These are phyloP conservation scores for Urosaurus nigricauda DNA, from an alignment of 2,797 vertebrate genomes.

Conservation along the genomic window DNA sequence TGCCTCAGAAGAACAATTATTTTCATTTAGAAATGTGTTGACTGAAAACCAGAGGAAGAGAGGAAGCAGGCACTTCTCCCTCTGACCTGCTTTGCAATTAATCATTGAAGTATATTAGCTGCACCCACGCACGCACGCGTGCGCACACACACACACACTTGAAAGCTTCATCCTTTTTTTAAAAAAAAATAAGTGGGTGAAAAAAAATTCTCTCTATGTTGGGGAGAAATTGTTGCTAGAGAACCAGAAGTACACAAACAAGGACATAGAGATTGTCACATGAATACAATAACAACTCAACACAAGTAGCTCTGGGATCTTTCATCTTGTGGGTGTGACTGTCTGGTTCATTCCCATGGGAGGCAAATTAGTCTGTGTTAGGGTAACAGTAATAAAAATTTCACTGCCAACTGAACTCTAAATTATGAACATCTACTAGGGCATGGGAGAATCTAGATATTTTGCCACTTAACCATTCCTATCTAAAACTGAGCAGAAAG, in stretches of 20 bases:
- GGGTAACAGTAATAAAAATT: constrained; percentile 5
- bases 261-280: constrained; percentile 4
- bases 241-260: constrained; percentile 26
- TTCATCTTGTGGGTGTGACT: background rate
- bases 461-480: background rate
- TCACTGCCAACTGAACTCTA: background rate
- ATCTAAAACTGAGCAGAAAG: background rate
- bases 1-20: background rate
- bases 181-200: background rate
- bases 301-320: constrained; percentile 27
- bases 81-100: background rate
- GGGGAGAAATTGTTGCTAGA: constrained; percentile 30
- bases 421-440: constrained; percentile 14
- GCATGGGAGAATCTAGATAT: background rate
- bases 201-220: background rate
- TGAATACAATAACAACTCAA: constrained; percentile 14
- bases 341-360: background rate
- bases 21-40: background rate
- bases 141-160: too few species aligned
- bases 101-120: background rate
- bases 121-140: background rate
- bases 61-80: background rate
- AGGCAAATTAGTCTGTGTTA: background rate
- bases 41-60: background rate
- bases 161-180: background rate